phyloP scores from a whole-genome alignment of 2,888 invertebrate genomes.

The Phyto melanocephala region DNA sequence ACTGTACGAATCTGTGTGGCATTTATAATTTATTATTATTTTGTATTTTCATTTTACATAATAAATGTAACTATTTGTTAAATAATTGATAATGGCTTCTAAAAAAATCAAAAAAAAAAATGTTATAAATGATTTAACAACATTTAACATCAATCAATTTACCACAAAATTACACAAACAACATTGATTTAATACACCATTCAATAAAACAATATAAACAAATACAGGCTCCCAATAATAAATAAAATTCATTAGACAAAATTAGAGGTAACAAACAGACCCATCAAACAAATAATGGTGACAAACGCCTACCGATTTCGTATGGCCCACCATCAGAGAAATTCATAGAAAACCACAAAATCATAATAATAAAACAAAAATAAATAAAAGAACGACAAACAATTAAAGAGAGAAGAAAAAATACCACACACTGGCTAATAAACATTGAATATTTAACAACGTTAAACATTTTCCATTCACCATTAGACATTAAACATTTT shows the following conservation, averaged over 20 bases:
- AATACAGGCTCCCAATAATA: background rate
- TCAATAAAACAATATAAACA: conserved; percentile 1
- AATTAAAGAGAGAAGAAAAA: conserved; percentile 11
- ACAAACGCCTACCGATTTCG: conserved; percentile 58
- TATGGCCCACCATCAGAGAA: conserved; percentile 53
- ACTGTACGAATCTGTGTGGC: background rate
- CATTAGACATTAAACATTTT: conserved; percentile 53
- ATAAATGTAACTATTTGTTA: background rate
- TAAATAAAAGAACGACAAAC: too few species aligned
- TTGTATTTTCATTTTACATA: background rate
- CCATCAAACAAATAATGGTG: conserved; percentile 50
- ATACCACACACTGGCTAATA: conserved; percentile 52
- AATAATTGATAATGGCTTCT: conserved; percentile 27
- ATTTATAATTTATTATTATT: background rate
- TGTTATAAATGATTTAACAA: conserved; percentile 39
- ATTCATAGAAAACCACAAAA: conserved; percentile 41
- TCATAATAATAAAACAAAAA: background rate
- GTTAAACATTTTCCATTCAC: conserved; percentile 8
- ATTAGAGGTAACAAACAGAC: background rate
- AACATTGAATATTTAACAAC: conserved; percentile 17
- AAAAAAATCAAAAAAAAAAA: conserved; percentile 22
- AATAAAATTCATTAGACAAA: conserved; percentile 38
- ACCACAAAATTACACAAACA: conserved; percentile 19
- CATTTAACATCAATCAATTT: conserved; percentile 44
- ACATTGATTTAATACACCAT: conserved; percentile 22